Evolutionary conservation across 2,888 invertebrate species (phyloP).

Genomic region (Spodoptera picta): DNA sequence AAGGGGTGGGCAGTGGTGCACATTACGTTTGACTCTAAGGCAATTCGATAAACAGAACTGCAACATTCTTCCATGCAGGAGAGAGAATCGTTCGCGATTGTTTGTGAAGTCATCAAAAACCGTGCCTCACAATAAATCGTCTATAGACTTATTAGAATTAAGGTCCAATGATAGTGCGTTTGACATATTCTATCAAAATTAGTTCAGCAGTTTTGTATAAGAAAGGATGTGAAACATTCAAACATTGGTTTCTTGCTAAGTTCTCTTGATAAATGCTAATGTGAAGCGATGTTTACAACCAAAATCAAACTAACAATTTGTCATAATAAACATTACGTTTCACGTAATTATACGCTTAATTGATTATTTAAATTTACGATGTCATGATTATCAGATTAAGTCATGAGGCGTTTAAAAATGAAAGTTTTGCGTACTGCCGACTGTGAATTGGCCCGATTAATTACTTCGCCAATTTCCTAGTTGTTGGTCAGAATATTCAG

Average conservation of each 20-base stretch:
- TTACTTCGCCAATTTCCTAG: slow-evolving; percentile 27
- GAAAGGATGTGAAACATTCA: too few species aligned
- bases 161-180: too few species aligned
- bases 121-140: too few species aligned
- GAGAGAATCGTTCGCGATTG: too few species aligned
- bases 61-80: too few species aligned
- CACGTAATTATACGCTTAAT: slow-evolving; percentile 43
- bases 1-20: too few species aligned
- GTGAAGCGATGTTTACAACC: slow-evolving; percentile 22
- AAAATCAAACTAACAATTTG: slow-evolving; percentile 38
- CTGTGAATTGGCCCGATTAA: slow-evolving; percentile 44
- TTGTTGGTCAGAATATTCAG: slow-evolving; percentile 3
- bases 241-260: not conserved
- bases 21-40: too few species aligned
- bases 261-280: slow-evolving; percentile 12
- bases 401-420: slow-evolving; percentile 46
- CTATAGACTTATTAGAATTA: too few species aligned
- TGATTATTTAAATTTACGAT: slow-evolving; percentile 50
- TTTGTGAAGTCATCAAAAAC: too few species aligned
- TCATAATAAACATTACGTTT: slow-evolving; percentile 41
- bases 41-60: too few species aligned
- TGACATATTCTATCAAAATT: too few species aligned
- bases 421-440: slow-evolving; percentile 38
- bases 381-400: slow-evolving; percentile 43
- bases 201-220: too few species aligned